These are phyloP conservation scores for Rhingia rostrata DNA, from an alignment of 2,888 invertebrate genomes.

Conservation along the genomic window DNA sequence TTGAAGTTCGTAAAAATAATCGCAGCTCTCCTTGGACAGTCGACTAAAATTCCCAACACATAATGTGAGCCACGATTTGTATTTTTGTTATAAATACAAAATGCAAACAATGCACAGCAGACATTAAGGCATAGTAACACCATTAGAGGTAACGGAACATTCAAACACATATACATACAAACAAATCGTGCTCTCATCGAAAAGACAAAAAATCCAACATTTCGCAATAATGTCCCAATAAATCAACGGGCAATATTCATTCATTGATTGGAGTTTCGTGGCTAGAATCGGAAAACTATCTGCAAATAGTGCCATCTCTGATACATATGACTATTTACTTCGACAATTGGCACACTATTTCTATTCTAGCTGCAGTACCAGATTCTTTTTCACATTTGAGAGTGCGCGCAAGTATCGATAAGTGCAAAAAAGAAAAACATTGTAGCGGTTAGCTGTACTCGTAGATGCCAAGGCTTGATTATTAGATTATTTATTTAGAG, in stretches of 20 bases:
- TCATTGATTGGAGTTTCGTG: slow-evolving; percentile 61
- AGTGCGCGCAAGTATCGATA: slow-evolving; percentile 27
- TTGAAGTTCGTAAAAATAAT: too few species aligned
- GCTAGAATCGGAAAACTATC: slow-evolving; percentile 50
- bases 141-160: slow-evolving; percentile 42
- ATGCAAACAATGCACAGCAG: slow-evolving; percentile 35
- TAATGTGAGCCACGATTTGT: slow-evolving; percentile 14
- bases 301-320: not conserved
- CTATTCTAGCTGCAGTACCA: slow-evolving; percentile 30
- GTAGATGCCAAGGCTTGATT: slow-evolving; percentile 53
- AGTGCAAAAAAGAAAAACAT: slow-evolving; percentile 30
- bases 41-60: not conserved
- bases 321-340: slow-evolving; percentile 45
- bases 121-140: slow-evolving; percentile 41
- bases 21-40: too few species aligned
- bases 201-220: slow-evolving; percentile 6
- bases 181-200: slow-evolving; percentile 44
- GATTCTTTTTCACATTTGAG: slow-evolving; percentile 38
- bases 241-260: slow-evolving; percentile 62
- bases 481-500: slow-evolving; percentile 66
- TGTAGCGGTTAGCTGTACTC: slow-evolving; percentile 52
- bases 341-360: slow-evolving; percentile 23
- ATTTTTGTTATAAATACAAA: slow-evolving; percentile 3
- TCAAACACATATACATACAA: not conserved
- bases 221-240: slow-evolving; percentile 53